A percentile compares a stretch with the other conserved stretches of the same genome.
Evolutionary conservation across 2,797 vertebrate species (phyloP).

Genomic region (Dermochelys coriacea): DNA sequence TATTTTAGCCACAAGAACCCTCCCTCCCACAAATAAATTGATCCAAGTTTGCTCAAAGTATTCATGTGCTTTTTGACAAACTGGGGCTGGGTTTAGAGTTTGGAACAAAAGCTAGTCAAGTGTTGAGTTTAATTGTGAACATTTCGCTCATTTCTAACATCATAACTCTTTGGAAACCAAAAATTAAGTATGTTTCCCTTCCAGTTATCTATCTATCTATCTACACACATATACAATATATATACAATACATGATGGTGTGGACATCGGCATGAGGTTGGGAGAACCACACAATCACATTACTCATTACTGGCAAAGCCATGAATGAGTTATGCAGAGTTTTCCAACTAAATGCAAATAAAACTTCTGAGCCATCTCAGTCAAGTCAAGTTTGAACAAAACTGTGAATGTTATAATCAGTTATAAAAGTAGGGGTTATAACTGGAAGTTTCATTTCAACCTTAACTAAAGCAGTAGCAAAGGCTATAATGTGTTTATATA

Average conservation of each 20-base stretch:
- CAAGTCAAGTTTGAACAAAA: not conserved
- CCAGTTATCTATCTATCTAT: conserved; percentile 47
- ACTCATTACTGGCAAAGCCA: conserved; percentile 42
- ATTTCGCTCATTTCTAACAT: conserved; percentile 52
- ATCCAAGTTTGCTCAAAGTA: conserved; percentile 11
- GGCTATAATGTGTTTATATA: not conserved
- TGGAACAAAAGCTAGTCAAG: conserved; percentile 45
- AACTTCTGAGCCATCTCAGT: not conserved
- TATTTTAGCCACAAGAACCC: conserved; percentile 19
- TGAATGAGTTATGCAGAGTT: not conserved
- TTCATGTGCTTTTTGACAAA: not conserved
- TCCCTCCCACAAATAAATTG: conserved; percentile 63
- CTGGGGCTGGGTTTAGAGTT: conserved; percentile 54
- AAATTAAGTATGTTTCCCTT: conserved; percentile 45
- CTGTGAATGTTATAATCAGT: conserved; percentile 27
- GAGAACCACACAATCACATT: not conserved
- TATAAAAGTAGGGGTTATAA: not conserved
- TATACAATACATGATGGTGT: not conserved
- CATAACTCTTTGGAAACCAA: conserved; percentile 56
- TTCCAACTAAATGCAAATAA: conserved; percentile 18
- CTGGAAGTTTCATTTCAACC: not conserved
- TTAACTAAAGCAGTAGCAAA: not conserved
- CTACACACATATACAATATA: not conserved
- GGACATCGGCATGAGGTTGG: conserved; percentile 7
- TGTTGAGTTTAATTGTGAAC: conserved; percentile 55